phyloP scores from a whole-genome alignment of 1,140 invertebrate genomes.

The Bombus sibiricus region DNA sequence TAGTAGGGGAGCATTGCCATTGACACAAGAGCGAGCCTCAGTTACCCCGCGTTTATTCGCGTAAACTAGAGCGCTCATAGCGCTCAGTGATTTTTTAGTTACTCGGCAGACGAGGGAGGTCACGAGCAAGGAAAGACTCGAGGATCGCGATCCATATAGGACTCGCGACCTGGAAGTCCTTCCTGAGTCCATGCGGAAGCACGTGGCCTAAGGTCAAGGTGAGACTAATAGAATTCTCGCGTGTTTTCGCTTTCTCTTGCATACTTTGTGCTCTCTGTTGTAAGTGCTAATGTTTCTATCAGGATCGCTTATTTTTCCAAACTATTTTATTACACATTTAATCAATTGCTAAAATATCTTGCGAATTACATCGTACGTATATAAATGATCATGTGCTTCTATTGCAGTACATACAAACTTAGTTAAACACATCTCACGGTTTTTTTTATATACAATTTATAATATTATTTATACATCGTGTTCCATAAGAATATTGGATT shows the following conservation, averaged over 20 bases:
- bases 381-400: not conserved
- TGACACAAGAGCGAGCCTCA: conserved; percentile 75
- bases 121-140: conserved; percentile 53
- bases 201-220: conserved; percentile 75
- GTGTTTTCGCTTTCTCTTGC: conserved; percentile 15
- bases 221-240: conserved; percentile 54
- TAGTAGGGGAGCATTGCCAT: conserved; percentile 72
- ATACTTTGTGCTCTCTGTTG: not conserved
- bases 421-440: not conserved
- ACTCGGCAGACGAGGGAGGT: conserved; percentile 43
- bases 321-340: not conserved
- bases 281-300: not conserved
- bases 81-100: conserved; percentile 54
- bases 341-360: not conserved
- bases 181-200: conserved; percentile 71
- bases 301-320: not conserved
- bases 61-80: conserved; percentile 72
- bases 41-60: conserved; percentile 80
- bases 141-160: conserved; percentile 66
- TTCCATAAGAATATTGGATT: not conserved
- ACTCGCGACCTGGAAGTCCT: conserved; percentile 73
- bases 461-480: too few species aligned
- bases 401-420: not conserved
- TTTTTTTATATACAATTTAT: not conserved
- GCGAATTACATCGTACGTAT: not conserved